A percentile compares a stretch with the other conserved stretches of the same genome.
phyloP scores from a whole-genome alignment of 2,797 vertebrate genomes.

The Bovichtus variegatus region DNA sequence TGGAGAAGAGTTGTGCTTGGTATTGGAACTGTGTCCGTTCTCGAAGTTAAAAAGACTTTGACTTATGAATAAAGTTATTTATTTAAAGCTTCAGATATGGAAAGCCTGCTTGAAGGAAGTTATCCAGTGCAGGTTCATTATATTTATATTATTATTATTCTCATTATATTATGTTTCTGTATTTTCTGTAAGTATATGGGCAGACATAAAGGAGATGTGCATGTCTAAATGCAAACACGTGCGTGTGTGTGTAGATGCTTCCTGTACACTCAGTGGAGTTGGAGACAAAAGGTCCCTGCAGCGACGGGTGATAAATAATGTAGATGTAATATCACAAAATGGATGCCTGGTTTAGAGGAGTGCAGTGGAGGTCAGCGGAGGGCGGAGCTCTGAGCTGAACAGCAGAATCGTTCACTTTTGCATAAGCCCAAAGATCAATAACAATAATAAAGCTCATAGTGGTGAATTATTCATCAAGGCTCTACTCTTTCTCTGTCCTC shows the following conservation, averaged over 20 bases:
- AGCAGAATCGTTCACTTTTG: slow-evolving; percentile 79
- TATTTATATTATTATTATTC: too few relatives aligned
- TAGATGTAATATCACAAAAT: slow-evolving; percentile 84
- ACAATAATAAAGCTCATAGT: slow-evolving; percentile 77
- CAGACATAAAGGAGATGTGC: neutral
- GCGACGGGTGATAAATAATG: slow-evolving; percentile 86
- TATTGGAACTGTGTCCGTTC: neutral
- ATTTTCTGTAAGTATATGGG: neutral
- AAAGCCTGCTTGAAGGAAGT: neutral
- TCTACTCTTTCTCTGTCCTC: slow-evolving; percentile 42
- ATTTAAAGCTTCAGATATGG: neutral
- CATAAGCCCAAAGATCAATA: slow-evolving; percentile 74
- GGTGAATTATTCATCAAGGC: slow-evolving; percentile 83
- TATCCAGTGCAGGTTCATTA: neutral
- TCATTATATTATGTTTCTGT: too few relatives aligned
- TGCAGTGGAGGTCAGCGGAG: slow-evolving; percentile 64
- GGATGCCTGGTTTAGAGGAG: slow-evolving; percentile 74
- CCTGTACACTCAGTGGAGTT: slow-evolving; percentile 61
- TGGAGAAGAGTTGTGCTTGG: neutral
- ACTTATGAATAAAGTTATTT: neutral
- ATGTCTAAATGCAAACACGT: neutral
- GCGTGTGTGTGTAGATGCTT: neutral
- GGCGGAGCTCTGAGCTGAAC: slow-evolving; percentile 78
- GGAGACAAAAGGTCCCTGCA: slow-evolving; percentile 67
- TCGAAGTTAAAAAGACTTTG: neutral